Percentiles rank a stretch among this genome's conserved stretches.
Evolutionary conservation across 1,140 invertebrate genomes (phyloP).

Genomic region (Pectinophora gossypiella): DNA sequence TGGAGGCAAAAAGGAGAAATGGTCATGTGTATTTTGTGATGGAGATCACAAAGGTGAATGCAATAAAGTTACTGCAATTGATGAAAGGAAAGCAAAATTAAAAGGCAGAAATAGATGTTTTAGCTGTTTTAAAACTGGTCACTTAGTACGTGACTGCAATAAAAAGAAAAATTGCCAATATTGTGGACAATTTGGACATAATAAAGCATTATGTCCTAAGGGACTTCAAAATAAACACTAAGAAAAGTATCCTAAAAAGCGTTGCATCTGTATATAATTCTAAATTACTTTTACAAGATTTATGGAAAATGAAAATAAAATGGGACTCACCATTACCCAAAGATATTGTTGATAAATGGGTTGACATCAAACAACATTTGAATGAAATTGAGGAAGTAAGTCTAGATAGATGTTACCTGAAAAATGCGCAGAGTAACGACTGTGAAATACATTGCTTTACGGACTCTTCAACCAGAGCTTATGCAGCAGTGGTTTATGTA

Average conservation of each 20-base stretch:
- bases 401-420: neutral
- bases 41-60: neutral
- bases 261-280: constrained; percentile 20
- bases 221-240: neutral
- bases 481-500: constrained; percentile 21
- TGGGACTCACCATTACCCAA: constrained; percentile 15
- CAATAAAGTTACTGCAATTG: neutral
- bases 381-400: neutral
- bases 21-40: neutral
- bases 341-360: constrained; percentile 12
- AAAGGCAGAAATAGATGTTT: neutral
- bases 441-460: constrained; percentile 14
- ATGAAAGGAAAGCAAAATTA: neutral
- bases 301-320: constrained; percentile 22
- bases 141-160: neutral
- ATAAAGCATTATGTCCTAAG: constrained; percentile 1
- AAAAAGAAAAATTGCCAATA: neutral
- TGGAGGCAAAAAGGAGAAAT: neutral
- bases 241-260: constrained; percentile 12
- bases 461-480: constrained; percentile 13
- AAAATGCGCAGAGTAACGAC: neutral
- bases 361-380: neutral
- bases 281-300: constrained; percentile 23
- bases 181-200: neutral
- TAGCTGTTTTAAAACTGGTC: neutral